phyloP scores from a whole-genome alignment of 2,797 vertebrate species.

The Micropoecilia bifurca region DNA sequence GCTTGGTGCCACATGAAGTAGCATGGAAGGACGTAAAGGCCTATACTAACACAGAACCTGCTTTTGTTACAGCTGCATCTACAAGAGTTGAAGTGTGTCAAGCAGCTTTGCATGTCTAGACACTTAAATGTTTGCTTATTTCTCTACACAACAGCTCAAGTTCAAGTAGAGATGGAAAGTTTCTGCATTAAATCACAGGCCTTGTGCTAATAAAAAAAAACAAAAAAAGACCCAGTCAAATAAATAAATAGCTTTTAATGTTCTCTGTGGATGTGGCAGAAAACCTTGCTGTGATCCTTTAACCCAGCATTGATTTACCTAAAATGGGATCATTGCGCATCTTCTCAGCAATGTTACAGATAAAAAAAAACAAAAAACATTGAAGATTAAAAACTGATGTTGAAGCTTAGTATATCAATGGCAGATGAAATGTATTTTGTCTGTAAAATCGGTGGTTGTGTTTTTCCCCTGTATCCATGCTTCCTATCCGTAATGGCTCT shows the following conservation, averaged over 20 bases:
- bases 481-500: slow-evolving; percentile 29
- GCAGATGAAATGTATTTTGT: neutral
- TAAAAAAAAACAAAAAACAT: neutral
- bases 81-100: neutral
- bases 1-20: neutral
- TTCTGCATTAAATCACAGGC: neutral
- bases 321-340: neutral
- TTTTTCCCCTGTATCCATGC: slow-evolving; percentile 31
- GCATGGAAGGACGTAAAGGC: neutral
- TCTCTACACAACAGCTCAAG: neutral
- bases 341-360: neutral
- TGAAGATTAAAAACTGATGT: neutral
- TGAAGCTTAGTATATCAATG: slow-evolving; percentile 8
- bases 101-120: neutral
- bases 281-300: neutral
- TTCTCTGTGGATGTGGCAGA: neutral
- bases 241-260: neutral
- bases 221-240: neutral
- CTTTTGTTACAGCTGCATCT: neutral
- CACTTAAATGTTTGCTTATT: neutral
- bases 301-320: neutral
- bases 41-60: neutral
- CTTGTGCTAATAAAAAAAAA: neutral
- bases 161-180: neutral
- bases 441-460: slow-evolving; percentile 14